Evolutionary conservation across 2,888 invertebrate genomes (phyloP), one percentile per base, ranked within the genome.

Genomic region (Oscheius sp.): DNA sequence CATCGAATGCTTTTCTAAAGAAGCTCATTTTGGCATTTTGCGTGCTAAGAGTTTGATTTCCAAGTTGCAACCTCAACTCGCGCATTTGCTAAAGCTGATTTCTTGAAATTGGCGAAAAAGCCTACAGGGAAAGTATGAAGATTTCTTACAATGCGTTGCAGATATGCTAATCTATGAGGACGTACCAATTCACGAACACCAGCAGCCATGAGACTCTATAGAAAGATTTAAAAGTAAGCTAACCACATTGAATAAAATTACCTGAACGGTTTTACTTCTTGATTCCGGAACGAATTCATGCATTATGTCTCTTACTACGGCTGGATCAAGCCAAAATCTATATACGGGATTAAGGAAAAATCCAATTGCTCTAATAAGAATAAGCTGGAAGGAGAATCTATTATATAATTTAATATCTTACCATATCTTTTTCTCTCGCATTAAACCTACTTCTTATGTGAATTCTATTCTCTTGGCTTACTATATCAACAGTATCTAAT

Each of bases 311-410:
- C 85, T 69, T 29, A 85, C 74, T 10, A 84, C 85, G 4, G 78
- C 73, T 2, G 85, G 85, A 66, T 85, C 78, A 2, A 86, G 64
- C 85, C 85, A 85, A 70, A 85, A 84, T 15, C 84, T 76, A 58
- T 82, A 80, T 48, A 84, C 79, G 0, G 85, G 85, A 68, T 86
- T 85, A 55, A 86, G 69, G 69, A 85, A 85, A 73, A 82, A 85
- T 23, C 85, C 80, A 33, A 85, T 76, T 2, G 84, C 84, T 20
- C 85, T 75, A 52, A 85, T 84, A 53, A 85, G 72, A 6, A 85
- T 78, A 27, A 82, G 65, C 76, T 76, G 61, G 25, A 75, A 66
- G 10, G 17, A 5, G 63, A 4, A 25, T 46, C 3, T 12, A 6
- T 37, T 23, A 17, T 34, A 2, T 5, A 6, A 10, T 33, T 33